Conservation (phyloP, 2,797 vertebrate genomes). For the Phoxinus dragarum region DNA sequence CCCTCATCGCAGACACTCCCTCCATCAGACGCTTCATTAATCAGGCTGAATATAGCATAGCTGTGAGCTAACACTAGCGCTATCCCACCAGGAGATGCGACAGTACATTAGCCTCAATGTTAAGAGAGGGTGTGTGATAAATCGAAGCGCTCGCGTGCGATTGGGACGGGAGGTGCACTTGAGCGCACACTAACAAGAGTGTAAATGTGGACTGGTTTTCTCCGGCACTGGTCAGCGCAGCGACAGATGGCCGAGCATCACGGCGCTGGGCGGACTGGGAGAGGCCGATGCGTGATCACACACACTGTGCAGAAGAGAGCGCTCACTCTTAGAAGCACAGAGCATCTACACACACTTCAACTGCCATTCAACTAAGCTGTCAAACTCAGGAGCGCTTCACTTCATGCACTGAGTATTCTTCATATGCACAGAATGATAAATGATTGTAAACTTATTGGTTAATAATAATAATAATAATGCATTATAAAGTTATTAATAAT, state of each 20-base stretch:
- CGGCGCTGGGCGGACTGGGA: conserved; percentile 79
- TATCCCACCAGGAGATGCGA: not conserved
- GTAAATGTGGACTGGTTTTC: conserved; percentile 67
- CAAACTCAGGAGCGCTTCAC: not conserved
- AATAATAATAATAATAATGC: not conserved
- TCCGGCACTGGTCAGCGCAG: conserved; percentile 75
- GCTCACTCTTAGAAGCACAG: not conserved
- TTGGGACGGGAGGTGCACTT: conserved; percentile 18
- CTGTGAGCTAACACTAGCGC: conserved; percentile 52
- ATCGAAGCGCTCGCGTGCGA: not conserved
- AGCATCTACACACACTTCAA: not conserved
- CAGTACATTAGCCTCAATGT: conserved; percentile 22
- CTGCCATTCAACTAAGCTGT: not conserved
- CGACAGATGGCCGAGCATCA: conserved; percentile 84
- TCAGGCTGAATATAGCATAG: conserved; percentile 57
- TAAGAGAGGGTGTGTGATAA: not conserved
- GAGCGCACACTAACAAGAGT: conserved; percentile 14
- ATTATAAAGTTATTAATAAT: not conserved
- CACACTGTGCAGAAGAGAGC: conserved; percentile 43
- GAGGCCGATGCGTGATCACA: conserved; percentile 67
- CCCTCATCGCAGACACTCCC: conserved; percentile 77
- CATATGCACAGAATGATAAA: not conserved
- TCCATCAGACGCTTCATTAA: conserved; percentile 70
- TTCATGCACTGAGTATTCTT: not conserved
- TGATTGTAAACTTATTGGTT: not conserved